phyloP scores from a whole-genome alignment of 2,113 vertebrate species.

The Microcebus tavaratra region DNA sequence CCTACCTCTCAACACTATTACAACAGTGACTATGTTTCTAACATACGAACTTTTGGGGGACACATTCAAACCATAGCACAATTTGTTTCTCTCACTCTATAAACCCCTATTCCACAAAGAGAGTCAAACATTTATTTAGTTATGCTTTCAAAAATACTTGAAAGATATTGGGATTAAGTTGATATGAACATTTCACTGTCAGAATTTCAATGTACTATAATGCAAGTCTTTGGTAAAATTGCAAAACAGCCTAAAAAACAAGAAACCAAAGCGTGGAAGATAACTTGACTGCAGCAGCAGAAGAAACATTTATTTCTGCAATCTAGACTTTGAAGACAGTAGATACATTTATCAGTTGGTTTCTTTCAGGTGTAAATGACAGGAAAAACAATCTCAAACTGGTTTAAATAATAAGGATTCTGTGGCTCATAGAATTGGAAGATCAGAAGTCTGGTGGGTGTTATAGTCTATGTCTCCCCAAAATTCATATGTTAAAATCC shows the following conservation, averaged over 20 bases:
- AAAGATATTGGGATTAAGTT: neutral
- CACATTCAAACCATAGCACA: neutral
- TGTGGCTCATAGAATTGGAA: neutral
- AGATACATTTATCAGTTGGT: neutral
- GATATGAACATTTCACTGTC: neutral
- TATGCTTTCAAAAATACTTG: slow-evolving; percentile 16
- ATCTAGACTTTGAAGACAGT: neutral
- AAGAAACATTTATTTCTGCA: neutral
- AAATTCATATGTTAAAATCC: neutral
- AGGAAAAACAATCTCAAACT: neutral
- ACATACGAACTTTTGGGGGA: neutral
- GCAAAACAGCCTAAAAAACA: neutral
- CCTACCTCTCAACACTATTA: too few relatives aligned
- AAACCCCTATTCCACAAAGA: neutral
- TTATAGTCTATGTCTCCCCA: neutral
- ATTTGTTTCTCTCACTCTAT: neutral
- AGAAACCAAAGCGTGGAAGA: neutral
- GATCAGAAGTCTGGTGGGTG: neutral
- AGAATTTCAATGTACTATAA: neutral
- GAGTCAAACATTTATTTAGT: neutral
- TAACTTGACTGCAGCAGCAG: neutral
- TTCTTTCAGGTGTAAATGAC: neutral
- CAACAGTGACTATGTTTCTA: neutral
- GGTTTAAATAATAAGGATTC: neutral
- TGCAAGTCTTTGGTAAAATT: neutral